Evolutionary conservation across 2,888 invertebrate genomes (phyloP).

Genomic region (Polyommatus iphigenia): DNA sequence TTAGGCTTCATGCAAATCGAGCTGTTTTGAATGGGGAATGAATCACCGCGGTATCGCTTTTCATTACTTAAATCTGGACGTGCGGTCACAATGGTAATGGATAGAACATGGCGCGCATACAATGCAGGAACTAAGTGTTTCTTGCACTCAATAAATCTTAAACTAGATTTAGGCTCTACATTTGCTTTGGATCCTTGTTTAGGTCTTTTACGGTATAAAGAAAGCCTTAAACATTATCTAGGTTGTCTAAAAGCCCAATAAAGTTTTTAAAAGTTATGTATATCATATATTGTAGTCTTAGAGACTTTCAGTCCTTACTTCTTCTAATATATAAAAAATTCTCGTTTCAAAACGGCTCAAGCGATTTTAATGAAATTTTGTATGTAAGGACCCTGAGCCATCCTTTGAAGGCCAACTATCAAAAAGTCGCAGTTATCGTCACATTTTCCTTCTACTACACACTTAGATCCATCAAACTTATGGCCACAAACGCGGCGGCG

Average conservation of each 20-base stretch:
- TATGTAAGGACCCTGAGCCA: too few relatives aligned
- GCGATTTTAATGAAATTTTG: too few relatives aligned
- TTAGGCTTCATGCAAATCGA: conserved; percentile 32
- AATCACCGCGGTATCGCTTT: conserved; percentile 34
- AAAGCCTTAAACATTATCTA: too few relatives aligned
- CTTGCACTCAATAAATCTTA: conserved; percentile 8
- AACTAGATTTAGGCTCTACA: not conserved
- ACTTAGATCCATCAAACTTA: too few relatives aligned
- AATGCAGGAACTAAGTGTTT: conserved; percentile 12
- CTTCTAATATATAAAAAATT: too few relatives aligned
- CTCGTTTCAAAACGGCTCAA: too few relatives aligned
- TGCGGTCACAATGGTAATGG: conserved; percentile 15
- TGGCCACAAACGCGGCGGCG: too few relatives aligned
- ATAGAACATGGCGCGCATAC: conserved; percentile 7
- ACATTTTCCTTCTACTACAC: too few relatives aligned
- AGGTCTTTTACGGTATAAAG: not conserved
- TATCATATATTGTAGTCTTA: not conserved
- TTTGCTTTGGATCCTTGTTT: not conserved
- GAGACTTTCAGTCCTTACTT: too few relatives aligned
- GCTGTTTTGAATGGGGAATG: conserved; percentile 32
- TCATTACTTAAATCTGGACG: conserved; percentile 30
- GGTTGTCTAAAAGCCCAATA: not conserved
- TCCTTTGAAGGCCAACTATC: too few relatives aligned
- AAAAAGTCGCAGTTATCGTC: too few relatives aligned
- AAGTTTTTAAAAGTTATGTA: not conserved